These are phyloP conservation scores for Pegoplata infirma DNA, from an alignment of 2,888 invertebrate genomes.

Conservation along the genomic window DNA sequence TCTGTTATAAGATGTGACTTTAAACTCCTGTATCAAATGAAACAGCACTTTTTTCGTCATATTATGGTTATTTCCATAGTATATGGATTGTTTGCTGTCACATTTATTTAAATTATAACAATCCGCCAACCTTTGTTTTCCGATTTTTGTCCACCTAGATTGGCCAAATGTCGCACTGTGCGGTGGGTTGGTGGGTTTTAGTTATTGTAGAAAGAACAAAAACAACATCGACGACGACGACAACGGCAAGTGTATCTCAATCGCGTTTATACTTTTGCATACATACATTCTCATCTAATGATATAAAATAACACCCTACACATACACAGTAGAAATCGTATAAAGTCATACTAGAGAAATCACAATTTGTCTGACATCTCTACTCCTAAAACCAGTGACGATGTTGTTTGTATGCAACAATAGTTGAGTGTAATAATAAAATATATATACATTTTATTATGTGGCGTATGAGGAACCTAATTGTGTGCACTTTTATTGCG, in stretches of 20 bases:
- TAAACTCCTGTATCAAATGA: no score
- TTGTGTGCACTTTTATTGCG: conserved; percentile 27
- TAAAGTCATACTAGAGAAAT: neutral
- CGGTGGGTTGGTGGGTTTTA: conserved; percentile 31
- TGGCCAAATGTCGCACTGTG: no score
- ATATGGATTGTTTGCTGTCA: no score
- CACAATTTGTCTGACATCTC: neutral
- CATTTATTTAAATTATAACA: no score
- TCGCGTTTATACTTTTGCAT: conserved; percentile 48
- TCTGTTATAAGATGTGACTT: no score
- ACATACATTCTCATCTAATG: neutral
- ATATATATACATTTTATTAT: no score
- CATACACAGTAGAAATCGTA: neutral
- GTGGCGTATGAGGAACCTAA: conserved; percentile 6
- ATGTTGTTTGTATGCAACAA: neutral
- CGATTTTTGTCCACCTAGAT: no score
- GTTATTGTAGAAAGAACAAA: conserved; percentile 58
- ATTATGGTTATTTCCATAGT: no score
- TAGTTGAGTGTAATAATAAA: no score
- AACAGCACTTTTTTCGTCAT: no score
- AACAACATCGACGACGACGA: conserved; percentile 48
- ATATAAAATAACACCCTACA: neutral
- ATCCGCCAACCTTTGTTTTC: no score
- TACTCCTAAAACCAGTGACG: neutral
- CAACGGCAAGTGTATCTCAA: conserved; percentile 60